Conservation (phyloP, 2,888 invertebrate species). For the Nysson spinosus region DNA sequence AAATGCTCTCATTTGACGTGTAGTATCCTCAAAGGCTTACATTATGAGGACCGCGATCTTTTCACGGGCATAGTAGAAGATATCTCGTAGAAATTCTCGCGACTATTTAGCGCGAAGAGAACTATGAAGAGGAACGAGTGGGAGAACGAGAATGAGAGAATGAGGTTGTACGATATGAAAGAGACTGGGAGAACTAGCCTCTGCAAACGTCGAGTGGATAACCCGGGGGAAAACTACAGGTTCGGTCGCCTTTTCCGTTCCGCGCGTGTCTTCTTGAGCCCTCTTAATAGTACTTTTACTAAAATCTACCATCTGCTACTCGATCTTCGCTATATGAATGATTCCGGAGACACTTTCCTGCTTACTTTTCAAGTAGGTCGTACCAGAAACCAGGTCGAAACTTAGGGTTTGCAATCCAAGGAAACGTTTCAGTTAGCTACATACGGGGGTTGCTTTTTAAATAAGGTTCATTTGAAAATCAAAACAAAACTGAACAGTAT, state of each 20-base stretch:
- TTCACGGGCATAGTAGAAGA: conserved; percentile 53
- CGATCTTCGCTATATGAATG: conserved; percentile 40
- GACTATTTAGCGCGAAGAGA: conserved; percentile 50
- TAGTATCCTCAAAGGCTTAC: conserved; percentile 47
- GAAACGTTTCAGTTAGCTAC: no score
- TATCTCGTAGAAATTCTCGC: conserved; percentile 60
- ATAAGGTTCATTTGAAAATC: no score
- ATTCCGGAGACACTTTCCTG: conserved; percentile 47
- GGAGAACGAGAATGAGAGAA: conserved; percentile 35
- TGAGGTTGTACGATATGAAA: conserved; percentile 39
- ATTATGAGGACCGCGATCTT: conserved; percentile 57
- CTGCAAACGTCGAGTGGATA: conserved; percentile 51
- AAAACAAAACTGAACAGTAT: no score
- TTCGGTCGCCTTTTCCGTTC: conserved; percentile 54
- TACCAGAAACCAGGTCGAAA: conserved; percentile 12
- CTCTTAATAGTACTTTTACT: conserved; percentile 50
- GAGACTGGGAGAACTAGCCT: conserved; percentile 39
- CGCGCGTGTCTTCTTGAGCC: conserved; percentile 39
- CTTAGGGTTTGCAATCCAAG: no score
- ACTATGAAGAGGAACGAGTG: conserved; percentile 17
- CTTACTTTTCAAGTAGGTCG: conserved; percentile 45
- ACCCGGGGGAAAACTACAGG: conserved; percentile 44
- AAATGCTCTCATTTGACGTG: conserved; percentile 56
- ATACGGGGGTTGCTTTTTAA: no score
- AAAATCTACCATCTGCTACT: conserved; percentile 53